These are phyloP conservation scores for Anguilla japonica DNA, from an alignment of 2,113 vertebrate genomes.

Conservation along the genomic window DNA sequence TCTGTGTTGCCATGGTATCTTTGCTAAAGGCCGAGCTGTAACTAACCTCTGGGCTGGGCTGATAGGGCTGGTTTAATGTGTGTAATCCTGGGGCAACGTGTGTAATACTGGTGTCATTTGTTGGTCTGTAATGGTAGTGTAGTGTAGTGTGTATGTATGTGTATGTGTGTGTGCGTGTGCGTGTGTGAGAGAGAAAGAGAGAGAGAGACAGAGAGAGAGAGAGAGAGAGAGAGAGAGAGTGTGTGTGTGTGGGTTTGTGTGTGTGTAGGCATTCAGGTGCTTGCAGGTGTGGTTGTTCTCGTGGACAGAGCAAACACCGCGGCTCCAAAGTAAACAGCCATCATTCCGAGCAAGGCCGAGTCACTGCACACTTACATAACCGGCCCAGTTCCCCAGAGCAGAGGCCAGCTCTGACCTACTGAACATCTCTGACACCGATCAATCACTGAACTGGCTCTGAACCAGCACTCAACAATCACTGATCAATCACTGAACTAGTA, in stretches of 20 bases:
- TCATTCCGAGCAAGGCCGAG: neutral
- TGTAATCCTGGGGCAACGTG: neutral
- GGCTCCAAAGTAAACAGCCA: slow-evolving; percentile 12
- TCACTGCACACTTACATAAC: slow-evolving; percentile 9
- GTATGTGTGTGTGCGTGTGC: neutral
- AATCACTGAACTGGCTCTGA: too few species aligned
- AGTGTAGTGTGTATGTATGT: slow-evolving; percentile 2
- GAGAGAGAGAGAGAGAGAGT: neutral
- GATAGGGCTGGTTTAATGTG: neutral
- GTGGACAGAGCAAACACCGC: neutral
- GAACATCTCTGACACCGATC: neutral
- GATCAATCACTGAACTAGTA: neutral
- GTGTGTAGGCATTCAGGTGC: neutral
- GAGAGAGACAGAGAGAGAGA: neutral
- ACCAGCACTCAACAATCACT: too few species aligned
- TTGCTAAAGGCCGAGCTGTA: too few species aligned
- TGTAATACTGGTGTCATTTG: neutral
- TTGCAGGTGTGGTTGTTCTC: neutral
- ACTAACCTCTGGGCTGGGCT: too few species aligned
- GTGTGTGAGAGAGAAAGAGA: neutral
- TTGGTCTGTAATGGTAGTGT: neutral
- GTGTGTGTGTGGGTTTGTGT: slow-evolving; percentile 1
- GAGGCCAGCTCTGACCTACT: neutral
- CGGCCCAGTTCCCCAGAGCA: neutral
- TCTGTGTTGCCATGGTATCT: too few species aligned